A percentile compares a stretch with the other conserved stretches of the same genome.
Conservation (phyloP, 2,888 invertebrate species). For the Venustoraphidia nigricollis region DNA sequence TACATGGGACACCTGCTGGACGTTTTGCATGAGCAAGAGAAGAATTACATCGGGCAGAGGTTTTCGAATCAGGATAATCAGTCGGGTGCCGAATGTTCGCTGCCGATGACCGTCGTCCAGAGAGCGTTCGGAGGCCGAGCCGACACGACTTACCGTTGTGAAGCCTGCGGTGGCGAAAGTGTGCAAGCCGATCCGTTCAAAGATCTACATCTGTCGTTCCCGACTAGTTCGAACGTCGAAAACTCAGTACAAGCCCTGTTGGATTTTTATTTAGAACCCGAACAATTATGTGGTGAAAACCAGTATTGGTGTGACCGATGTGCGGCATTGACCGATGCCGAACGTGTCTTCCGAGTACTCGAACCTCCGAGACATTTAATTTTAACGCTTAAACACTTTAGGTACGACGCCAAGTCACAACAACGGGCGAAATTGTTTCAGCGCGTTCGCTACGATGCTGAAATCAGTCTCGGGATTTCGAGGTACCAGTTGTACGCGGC, state of each 20-base stretch:
- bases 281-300: slow-evolving; percentile 65
- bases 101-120: slow-evolving; percentile 38
- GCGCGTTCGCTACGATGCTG: slow-evolving; percentile 26
- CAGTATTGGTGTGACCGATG: slow-evolving; percentile 70
- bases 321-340: slow-evolving; percentile 58
- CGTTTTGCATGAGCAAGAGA: slow-evolving; percentile 58
- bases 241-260: slow-evolving; percentile 63
- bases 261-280: slow-evolving; percentile 62
- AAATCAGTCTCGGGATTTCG: slow-evolving; percentile 25
- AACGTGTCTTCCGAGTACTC: slow-evolving; percentile 49
- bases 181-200: slow-evolving; percentile 63
- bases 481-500: slow-evolving; percentile 65
- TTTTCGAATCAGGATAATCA: not conserved
- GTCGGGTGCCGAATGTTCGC: slow-evolving; percentile 17
- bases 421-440: slow-evolving; percentile 68
- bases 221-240: slow-evolving; percentile 33
- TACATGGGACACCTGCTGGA: slow-evolving; percentile 62
- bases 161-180: slow-evolving; percentile 54
- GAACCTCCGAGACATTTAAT: slow-evolving; percentile 64
- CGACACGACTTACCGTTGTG: slow-evolving; percentile 58
- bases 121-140: slow-evolving; percentile 63
- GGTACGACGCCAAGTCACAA: slow-evolving; percentile 52
- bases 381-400: slow-evolving; percentile 67
- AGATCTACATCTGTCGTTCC: slow-evolving; percentile 65
- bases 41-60: slow-evolving; percentile 15